These are phyloP conservation scores for Syrmaticus mikado DNA, from an alignment of 2,113 vertebrate species.

Conservation along the genomic window DNA sequence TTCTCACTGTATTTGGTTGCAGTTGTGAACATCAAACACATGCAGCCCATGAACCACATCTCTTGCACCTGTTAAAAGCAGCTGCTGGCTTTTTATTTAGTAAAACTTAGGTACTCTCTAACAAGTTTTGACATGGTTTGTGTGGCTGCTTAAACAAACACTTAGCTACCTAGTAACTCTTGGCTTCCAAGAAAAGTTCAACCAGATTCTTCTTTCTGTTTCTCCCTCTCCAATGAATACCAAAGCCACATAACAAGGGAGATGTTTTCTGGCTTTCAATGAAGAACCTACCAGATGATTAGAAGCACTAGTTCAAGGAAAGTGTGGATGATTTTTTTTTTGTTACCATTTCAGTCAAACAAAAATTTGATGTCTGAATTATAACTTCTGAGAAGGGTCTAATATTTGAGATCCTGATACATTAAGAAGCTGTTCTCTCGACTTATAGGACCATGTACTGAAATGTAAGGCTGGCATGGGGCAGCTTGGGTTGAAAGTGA, in stretches of 20 bases:
- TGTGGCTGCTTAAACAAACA: not conserved
- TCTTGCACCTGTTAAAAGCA: not conserved
- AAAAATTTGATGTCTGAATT: not conserved
- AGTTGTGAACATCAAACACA: not conserved
- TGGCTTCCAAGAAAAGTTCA: not conserved
- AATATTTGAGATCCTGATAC: not conserved
- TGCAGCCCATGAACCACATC: not conserved
- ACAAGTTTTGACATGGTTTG: not conserved
- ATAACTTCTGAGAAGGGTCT: not conserved
- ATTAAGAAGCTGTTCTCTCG: not conserved
- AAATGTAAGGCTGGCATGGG: not conserved
- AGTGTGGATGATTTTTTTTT: not conserved
- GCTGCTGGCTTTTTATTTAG: not conserved
- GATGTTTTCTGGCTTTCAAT: not conserved
- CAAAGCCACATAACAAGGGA: not conserved
- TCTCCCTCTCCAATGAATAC: not conserved
- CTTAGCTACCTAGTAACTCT: not conserved
- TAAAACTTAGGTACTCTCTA: not conserved
- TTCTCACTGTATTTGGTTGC: not conserved
- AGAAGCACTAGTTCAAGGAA: not conserved
- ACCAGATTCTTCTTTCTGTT: not conserved
- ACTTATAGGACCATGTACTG: rapidly evolving
- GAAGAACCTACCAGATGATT: not conserved
- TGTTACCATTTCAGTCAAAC: not conserved
- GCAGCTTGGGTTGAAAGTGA: not conserved